phyloP scores from a whole-genome alignment of 2,113 vertebrate species.

The Odocoileus hemionus region DNA sequence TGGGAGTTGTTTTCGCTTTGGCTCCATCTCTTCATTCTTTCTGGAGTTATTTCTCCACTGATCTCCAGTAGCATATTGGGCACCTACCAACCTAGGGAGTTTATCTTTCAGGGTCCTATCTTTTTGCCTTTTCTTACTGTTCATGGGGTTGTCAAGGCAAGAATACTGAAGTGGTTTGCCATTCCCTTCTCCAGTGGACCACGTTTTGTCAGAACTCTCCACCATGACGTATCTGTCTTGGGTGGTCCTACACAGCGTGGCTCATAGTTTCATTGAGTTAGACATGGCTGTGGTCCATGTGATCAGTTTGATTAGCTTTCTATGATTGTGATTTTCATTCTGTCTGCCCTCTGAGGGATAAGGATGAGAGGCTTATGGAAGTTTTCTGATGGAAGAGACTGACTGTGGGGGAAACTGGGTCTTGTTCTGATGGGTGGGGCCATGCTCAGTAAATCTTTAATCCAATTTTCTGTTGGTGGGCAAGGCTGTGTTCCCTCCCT shows the following conservation, averaged over 20 bases:
- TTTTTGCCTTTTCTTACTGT: not conserved
- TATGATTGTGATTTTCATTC: not conserved
- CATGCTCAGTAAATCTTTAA: not conserved
- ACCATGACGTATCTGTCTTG: not conserved
- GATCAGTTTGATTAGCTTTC: not conserved
- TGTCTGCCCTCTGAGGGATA: not conserved
- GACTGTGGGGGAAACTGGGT: not conserved
- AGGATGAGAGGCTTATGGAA: not conserved
- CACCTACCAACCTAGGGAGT: not conserved
- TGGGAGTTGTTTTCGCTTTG: not conserved
- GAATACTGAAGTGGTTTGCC: not conserved
- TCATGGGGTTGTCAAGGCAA: not conserved
- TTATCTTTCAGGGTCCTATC: not conserved
- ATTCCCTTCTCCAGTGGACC: not conserved
- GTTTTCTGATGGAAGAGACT: not conserved
- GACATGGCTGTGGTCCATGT: not conserved
- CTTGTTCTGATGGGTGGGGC: not conserved
- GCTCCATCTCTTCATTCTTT: not conserved
- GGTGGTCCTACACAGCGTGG: accelerated
- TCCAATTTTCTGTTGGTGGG: not conserved
- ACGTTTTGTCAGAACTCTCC: not conserved
- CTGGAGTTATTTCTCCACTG: not conserved
- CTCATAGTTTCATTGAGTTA: not conserved
- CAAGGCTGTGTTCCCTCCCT: not conserved
- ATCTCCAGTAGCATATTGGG: not conserved